Evolutionary conservation across 2,888 invertebrate species (phyloP), one percentile per base, ranked within the genome.

Genomic region (Nephrotoma appendiculata): DNA sequence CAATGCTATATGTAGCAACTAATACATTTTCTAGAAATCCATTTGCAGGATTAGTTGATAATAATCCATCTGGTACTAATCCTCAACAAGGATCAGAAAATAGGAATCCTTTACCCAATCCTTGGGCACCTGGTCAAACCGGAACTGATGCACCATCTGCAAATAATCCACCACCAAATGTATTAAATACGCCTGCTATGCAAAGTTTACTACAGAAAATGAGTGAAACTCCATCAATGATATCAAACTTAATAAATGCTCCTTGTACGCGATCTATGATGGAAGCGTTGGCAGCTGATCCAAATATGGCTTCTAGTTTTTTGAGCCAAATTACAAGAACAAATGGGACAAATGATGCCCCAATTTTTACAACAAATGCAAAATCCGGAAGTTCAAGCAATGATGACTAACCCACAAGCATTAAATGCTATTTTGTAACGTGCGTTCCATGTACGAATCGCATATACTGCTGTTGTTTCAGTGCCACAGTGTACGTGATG

Each of bases 1-100:
- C 99, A 0, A 98, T 99, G 97, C 92, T 99, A 90, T 98, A 97
- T 91, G 98, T 98, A 84, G 98, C 98, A 31, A 95, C 96, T 89
- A 96, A 96, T 89, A 96, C 97, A 88, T 95, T 97, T 92, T 94
- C 95, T 1, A 95, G 96, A 86, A 99, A 99, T 92, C 98, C 99
- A 1, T 99, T 98, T 90, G 94, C 96, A 2, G 95, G 96, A 44
- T 92, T 96, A 83, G 94, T 95, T 11, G 95, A 96, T 88, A 95
- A 94, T 89, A 86, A 57, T 85, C 85, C 87, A 92, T 93, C 93
- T 88, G 93, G 93, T 86, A 92, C 93, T 85, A 95, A 96, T 92
- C 96, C 96, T 0, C 97, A 97, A 90, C 96, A 96, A 90, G 99
- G 99, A 7, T 95, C 96, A 31, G 99, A 98, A 91, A 98, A 98